These are phyloP conservation scores for Muntiacus muntjak DNA, from an alignment of 2,113 vertebrate genomes.

Conservation along the genomic window DNA sequence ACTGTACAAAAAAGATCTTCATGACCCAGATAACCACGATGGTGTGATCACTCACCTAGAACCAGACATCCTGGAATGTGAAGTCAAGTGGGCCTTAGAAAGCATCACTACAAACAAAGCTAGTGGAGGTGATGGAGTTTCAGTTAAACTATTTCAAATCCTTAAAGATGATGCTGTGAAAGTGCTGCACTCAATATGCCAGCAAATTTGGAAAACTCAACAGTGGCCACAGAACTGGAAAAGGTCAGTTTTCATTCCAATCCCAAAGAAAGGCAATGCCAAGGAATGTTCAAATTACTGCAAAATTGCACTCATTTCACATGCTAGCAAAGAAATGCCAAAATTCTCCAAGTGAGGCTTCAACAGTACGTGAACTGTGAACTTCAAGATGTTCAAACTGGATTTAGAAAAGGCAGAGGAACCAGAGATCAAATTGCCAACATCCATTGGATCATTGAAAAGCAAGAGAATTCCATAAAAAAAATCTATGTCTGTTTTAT, in stretches of 20 bases:
- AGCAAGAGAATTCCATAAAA: neutral
- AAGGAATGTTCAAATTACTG: fast-evolving
- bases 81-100: neutral
- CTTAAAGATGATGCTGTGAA: neutral
- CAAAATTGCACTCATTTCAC: neutral
- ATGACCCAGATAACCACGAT: neutral
- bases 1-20: neutral
- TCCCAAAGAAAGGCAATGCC: neutral
- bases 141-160: neutral
- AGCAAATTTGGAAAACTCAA: neutral
- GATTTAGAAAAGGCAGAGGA: neutral
- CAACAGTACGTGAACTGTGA: neutral
- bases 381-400: neutral
- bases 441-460: neutral
- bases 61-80: neutral
- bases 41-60: neutral
- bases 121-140: neutral
- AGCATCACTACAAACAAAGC: neutral
- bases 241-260: neutral
- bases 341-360: neutral
- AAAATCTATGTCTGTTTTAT: neutral
- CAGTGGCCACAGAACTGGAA: neutral
- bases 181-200: neutral
- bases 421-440: neutral
- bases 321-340: neutral